Evolutionary conservation across 2,888 invertebrate genomes (phyloP), one percentile per base, ranked within the genome.

Genomic region (Proisotoma minuta): DNA sequence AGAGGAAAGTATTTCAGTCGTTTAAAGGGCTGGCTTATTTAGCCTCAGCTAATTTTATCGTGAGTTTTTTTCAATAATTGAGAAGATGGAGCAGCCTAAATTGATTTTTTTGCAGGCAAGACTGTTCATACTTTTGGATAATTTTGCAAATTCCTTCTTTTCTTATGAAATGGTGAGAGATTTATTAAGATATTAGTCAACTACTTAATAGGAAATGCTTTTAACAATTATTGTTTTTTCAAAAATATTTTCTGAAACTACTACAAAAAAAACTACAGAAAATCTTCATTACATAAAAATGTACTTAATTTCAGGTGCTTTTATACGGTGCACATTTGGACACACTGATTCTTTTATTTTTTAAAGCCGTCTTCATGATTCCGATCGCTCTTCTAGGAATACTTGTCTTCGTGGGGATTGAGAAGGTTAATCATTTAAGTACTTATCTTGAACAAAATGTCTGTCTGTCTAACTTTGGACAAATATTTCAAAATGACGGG

Each of bases 291-390:
- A n/a, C n/a, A n/a, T n/a, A n/a, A n/a, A n/a, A n/a, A n/a, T n/a
- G 47, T 22, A 22, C 34, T 5, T n/a, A 39, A 2, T 29, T 22
- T 20, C 47, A 64, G 67, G 57, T 62, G 2, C 52, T 65, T 20
- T 49, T 68, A 15, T 68, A 68, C 49, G 62, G 65, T 3, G 65
- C 68, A 34, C 60, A 62, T 12, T 26, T 68, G 59, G 68, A 68
- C 47, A 64, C 63, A 10, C 57, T 57, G 29, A 65, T 61, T 48
- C 40, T 65, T 5, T 40, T 68, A 2, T 68, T 68, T 56, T 65
- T 68, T 49, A 65, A 68, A 52, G 59, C 59, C 3, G 59, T 68
- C 27, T 68, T 65, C 51, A 68, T 68, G 68, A 28, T 68, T 22
- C 68, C 68, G 39, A 60, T 68, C 53, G 65, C 64, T 26, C 24